Conservation (phyloP, 2,888 invertebrate genomes). For the Priocnemis perturbator region DNA sequence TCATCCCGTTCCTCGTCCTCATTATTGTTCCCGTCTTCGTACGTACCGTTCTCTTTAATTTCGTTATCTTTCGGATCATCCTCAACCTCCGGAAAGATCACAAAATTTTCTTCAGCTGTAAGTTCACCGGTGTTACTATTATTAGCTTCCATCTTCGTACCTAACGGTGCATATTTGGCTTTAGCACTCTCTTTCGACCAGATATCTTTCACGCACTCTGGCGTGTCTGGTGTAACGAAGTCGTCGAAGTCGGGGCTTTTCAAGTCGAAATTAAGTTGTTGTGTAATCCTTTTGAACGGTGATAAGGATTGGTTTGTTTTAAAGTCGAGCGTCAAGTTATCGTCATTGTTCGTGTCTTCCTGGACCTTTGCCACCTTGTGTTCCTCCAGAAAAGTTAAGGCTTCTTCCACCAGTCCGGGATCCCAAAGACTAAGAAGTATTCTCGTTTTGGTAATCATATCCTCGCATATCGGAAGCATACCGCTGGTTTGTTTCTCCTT, state of each 20-base stretch:
- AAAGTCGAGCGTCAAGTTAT: slow-evolving; percentile 61
- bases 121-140: slow-evolving; percentile 64
- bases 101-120: slow-evolving; percentile 76
- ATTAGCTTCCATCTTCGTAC: slow-evolving; percentile 44
- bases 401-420: slow-evolving; percentile 89
- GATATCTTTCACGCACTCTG: slow-evolving; percentile 79
- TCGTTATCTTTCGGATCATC: slow-evolving; percentile 68
- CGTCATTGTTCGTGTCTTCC: slow-evolving; percentile 61
- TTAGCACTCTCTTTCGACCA: slow-evolving; percentile 79
- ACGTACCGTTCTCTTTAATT: slow-evolving; percentile 18
- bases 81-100: slow-evolving; percentile 79
- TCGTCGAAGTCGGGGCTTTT: slow-evolving; percentile 85
- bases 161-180: slow-evolving; percentile 63
- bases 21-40: slow-evolving; percentile 3
- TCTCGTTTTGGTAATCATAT: slow-evolving; percentile 86
- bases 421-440: slow-evolving; percentile 91
- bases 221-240: slow-evolving; percentile 82
- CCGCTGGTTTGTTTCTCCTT: slow-evolving; percentile 85
- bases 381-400: slow-evolving; percentile 88
- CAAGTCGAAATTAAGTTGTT: slow-evolving; percentile 85
- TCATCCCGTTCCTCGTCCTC: slow-evolving; percentile 61
- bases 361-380: slow-evolving; percentile 78
- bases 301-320: slow-evolving; percentile 78
- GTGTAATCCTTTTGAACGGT: slow-evolving; percentile 86
- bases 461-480: slow-evolving; percentile 86